Base-by-base conservation (phyloP, 2,888 invertebrate species). In the Actias luna region DNA sequence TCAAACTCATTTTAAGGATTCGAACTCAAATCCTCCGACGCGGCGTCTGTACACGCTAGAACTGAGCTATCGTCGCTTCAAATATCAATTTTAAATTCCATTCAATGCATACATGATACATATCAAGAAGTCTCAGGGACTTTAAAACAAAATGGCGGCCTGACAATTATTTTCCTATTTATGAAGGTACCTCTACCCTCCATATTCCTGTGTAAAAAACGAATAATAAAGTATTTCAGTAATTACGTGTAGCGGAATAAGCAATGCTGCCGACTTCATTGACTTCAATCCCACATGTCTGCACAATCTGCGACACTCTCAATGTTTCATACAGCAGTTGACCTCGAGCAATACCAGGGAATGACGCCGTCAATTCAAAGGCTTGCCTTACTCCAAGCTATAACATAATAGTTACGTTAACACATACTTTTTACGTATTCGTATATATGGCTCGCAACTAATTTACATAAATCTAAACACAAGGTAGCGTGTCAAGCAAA, bases 261-360 rank as follows among this genome's bases (percentile, higher is more conserved):
- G 95, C 96, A 0, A 94, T 90, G 52, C 95, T 96, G 65, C 97
- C 97, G 58, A 94, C 88, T 80, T 97, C 97, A 71, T 96, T 95
- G 58, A 97, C 94, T 76, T 95, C 95, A 39, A 97, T 95, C 25
- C 96, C 97, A 57, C 95, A 93, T 74, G 96, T 95, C 82, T 97
- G 97, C 60, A 96, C 78, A 33, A 97, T 93, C 74, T 95, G 94
- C 16, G 95, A 95, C 0, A 97, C 94, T 60, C 93, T 92, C 29
- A 96, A 84, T 35, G 93, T 85, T 60, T 90, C 88, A 2, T 83
- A 76, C 5, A 87, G 70, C 0, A 83, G 83, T 63, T 93, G 93
- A 0, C 95, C 94, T 18, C 94, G 87, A 0, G 94, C 94, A 22
- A 97, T 94, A 0, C 95, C 95, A 0, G 95, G 94, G 72, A 97